Percentiles rank a stretch among this genome's conserved stretches.
phyloP scores from a whole-genome alignment of 2,113 vertebrate genomes.

The Romanogobio albipinnatus region DNA sequence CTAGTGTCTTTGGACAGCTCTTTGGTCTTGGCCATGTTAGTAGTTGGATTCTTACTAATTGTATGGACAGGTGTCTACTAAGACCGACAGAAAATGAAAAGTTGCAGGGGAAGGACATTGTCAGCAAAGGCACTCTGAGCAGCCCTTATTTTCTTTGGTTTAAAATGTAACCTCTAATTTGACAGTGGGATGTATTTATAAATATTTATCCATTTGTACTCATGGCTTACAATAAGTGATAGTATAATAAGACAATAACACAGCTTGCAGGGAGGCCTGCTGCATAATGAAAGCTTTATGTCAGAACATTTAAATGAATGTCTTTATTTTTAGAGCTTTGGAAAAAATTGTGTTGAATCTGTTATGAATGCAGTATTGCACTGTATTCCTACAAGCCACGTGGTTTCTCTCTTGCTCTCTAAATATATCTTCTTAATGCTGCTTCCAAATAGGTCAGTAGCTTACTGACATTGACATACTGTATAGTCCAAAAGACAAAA shows the following conservation, averaged over 20 bases:
- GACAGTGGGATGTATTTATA: background rate
- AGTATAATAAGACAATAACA: background rate
- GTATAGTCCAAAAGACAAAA: too few relatives aligned
- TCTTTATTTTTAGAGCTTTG: background rate
- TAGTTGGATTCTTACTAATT: too few relatives aligned
- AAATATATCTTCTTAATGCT: background rate
- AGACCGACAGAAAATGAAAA: background rate
- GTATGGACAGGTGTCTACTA: too few relatives aligned
- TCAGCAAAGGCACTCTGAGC: background rate
- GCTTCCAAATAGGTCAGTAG: background rate
- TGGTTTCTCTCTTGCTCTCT: conserved; percentile 3
- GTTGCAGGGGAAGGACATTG: background rate
- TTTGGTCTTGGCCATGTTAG: too few relatives aligned
- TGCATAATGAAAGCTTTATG: background rate
- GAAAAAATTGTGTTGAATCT: too few relatives aligned
- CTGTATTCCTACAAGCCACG: conserved; percentile 33
- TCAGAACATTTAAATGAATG: background rate
- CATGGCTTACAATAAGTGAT: background rate
- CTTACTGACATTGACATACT: too few relatives aligned
- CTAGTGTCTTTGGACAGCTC: too few relatives aligned
- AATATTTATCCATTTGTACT: background rate
- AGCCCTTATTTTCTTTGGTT: background rate
- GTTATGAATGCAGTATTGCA: background rate
- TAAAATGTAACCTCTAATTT: background rate
- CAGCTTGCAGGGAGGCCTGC: background rate